A percentile compares a stretch with the other conserved stretches of the same genome.
Conservation (phyloP, 2,113 vertebrate species). For the Chaetops frenatus region DNA sequence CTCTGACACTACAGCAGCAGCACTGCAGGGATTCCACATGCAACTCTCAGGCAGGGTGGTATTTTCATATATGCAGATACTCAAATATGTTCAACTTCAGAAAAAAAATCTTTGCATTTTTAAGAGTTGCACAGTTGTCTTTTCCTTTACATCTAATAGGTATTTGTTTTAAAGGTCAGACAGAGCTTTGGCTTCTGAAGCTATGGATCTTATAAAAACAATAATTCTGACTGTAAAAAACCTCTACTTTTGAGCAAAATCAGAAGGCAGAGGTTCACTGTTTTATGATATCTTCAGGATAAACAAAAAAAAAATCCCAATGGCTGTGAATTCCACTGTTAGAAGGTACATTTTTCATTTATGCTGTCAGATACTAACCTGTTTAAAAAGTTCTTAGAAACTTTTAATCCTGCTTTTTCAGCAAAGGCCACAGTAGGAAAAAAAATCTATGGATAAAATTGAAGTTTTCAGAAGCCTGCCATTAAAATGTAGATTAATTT, state of each 20-base stretch:
- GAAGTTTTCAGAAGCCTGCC: background rate
- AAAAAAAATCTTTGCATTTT: background rate
- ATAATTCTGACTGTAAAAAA: background rate
- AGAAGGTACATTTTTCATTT: background rate
- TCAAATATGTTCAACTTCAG: background rate
- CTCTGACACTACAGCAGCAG: background rate
- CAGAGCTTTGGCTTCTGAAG: background rate
- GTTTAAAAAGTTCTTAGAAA: background rate
- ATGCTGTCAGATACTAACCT: background rate
- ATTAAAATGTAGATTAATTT: background rate
- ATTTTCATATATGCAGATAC: background rate
- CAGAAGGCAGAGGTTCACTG: background rate
- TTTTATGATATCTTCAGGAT: background rate
- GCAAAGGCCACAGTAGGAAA: background rate
- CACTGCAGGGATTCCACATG: background rate
- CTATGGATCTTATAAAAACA: background rate
- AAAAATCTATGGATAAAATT: background rate
- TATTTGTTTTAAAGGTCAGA: background rate
- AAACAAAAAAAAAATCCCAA: background rate
- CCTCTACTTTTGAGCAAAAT: background rate
- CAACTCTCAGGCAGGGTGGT: background rate
- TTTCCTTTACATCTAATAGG: background rate
- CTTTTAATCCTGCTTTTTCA: background rate
- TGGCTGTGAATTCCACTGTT: background rate
- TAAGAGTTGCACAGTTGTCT: background rate